Percentiles rank a stretch among this genome's conserved stretches.
phyloP scores from a whole-genome alignment of 2,888 invertebrate species.

The Spisula solida region DNA sequence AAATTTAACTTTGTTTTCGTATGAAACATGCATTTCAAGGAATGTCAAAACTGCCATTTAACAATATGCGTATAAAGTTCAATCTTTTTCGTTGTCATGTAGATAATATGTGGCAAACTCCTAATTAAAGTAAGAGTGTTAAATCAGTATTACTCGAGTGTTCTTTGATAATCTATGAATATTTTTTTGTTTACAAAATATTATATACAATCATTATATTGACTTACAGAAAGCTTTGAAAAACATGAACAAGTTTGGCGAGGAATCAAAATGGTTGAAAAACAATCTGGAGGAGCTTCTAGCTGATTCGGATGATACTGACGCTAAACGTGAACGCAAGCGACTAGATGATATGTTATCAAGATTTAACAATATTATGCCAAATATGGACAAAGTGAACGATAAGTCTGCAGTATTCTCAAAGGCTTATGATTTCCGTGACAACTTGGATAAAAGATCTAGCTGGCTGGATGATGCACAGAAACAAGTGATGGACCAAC shows the following conservation, averaged over 20 bases:
- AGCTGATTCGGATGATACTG: conserved; percentile 94
- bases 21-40: no score
- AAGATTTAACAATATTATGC: conserved; percentile 93
- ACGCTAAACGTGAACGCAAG: conserved; percentile 93
- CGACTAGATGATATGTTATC: conserved; percentile 92
- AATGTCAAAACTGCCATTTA: no score
- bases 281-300: conserved; percentile 95
- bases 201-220: neutral
- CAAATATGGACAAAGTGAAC: conserved; percentile 96
- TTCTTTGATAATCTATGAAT: neutral
- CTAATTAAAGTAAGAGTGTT: no score
- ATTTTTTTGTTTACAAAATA: neutral
- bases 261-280: conserved; percentile 98
- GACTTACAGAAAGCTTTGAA: conserved; percentile 80
- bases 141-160: no score
- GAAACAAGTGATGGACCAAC: conserved; percentile 81
- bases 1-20: no score
- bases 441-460: conserved; percentile 95
- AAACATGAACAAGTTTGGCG: conserved; percentile 87
- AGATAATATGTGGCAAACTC: no score
- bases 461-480: conserved; percentile 88
- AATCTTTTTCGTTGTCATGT: no score
- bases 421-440: conserved; percentile 96
- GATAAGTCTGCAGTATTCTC: conserved; percentile 97
- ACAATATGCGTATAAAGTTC: no score